Evolutionary conservation across 2,888 invertebrate species (phyloP).

Genomic region (Hecatera dysodea): DNA sequence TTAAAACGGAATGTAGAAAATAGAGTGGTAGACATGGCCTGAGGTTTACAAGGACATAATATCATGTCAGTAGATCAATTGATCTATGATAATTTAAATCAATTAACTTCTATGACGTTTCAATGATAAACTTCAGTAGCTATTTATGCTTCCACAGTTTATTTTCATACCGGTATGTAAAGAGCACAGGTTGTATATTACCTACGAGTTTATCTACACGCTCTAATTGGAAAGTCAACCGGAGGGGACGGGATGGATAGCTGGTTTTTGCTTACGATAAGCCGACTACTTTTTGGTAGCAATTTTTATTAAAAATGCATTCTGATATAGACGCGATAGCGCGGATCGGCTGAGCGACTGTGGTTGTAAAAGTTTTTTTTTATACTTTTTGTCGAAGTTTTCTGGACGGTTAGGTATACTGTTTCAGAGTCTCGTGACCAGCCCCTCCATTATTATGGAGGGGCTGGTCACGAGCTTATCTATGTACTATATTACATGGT

Average conservation of each 20-base stretch:
- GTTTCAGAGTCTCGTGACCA: neutral
- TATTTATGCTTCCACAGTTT: conserved; percentile 11
- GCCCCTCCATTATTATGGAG: no score
- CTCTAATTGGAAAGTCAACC: conserved; percentile 66
- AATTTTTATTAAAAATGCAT: conserved; percentile 64
- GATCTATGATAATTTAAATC: conserved; percentile 27
- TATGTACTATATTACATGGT: no score
- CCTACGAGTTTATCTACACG: conserved; percentile 52
- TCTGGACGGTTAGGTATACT: neutral
- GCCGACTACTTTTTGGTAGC: conserved; percentile 45
- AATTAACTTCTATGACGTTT: conserved; percentile 37
- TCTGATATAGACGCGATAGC: conserved; percentile 51
- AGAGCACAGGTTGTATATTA: conserved; percentile 40
- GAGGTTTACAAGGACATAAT: neutral
- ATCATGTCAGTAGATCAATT: neutral
- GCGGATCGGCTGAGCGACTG: conserved; percentile 32
- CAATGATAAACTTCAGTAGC: conserved; percentile 18
- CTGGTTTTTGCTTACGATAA: conserved; percentile 58
- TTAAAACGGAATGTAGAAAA: neutral
- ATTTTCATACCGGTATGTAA: conserved; percentile 33
- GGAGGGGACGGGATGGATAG: conserved; percentile 51
- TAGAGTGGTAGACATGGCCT: neutral
- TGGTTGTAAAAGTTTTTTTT: neutral
- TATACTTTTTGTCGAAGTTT: neutral
- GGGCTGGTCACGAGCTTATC: no score